A percentile compares a stretch with the other conserved stretches of the same genome.
phyloP scores from a whole-genome alignment of 2,113 vertebrate species.

The Scalopus aquaticus region DNA sequence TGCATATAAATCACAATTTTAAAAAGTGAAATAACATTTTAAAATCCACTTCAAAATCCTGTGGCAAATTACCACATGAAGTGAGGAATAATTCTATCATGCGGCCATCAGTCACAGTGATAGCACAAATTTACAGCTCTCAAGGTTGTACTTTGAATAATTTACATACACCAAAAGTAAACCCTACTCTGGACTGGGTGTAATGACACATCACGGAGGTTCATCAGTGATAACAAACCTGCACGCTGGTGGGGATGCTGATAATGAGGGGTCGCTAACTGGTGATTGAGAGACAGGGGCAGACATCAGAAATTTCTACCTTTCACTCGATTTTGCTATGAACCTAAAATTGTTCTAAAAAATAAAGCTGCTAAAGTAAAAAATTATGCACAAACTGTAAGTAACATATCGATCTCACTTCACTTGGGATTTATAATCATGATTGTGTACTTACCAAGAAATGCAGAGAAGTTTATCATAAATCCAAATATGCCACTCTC shows the following conservation, averaged over 20 bases:
- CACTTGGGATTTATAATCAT: not conserved
- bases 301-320: not conserved
- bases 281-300: not conserved
- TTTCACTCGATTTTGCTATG: not conserved
- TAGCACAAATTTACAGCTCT: not conserved
- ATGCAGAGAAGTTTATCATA: conserved; percentile 94
- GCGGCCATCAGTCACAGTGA: not conserved
- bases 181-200: not conserved
- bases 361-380: not conserved
- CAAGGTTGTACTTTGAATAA: not conserved
- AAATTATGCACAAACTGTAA: not conserved
- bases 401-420: not conserved
- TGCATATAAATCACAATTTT: not conserved
- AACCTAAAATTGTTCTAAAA: not conserved
- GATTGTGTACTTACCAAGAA: conserved; percentile 89
- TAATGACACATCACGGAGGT: too few relatives aligned
- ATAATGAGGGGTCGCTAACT: not conserved
- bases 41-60: not conserved
- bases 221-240: not conserved
- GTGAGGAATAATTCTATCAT: not conserved
- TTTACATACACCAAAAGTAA: not conserved
- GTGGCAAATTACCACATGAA: not conserved
- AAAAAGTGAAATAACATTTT: not conserved
- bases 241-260: too few relatives aligned
- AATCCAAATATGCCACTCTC: conserved; percentile 96